Evolutionary conservation across 2,888 invertebrate genomes (phyloP).

Genomic region (Polydrusus tereticollis): DNA sequence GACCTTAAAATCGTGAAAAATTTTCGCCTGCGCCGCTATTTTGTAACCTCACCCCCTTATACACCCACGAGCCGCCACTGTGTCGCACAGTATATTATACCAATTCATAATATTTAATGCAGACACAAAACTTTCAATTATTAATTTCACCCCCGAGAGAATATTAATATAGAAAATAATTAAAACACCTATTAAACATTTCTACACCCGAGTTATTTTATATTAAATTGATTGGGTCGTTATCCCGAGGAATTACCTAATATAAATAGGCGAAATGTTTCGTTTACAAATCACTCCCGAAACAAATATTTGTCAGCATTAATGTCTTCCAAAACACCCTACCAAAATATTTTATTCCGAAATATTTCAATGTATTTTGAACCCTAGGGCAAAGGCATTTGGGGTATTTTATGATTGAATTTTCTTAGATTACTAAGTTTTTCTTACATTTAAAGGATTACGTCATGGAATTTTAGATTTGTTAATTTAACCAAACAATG

Average conservation of each 20-base stretch:
- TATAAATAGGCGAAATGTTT: background rate
- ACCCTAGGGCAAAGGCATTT: background rate
- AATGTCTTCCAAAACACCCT: background rate
- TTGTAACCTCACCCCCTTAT: too few relatives aligned
- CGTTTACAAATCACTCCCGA: conserved; percentile 2
- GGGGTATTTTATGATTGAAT: background rate
- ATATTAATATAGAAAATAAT: background rate
- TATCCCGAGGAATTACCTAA: background rate
- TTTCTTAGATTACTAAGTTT: background rate
- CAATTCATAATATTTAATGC: too few relatives aligned
- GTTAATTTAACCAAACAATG: too few relatives aligned
- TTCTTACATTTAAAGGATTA: too few relatives aligned
- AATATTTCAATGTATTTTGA: background rate
- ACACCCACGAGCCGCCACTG: too few relatives aligned
- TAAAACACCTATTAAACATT: background rate
- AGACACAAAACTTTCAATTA: background rate
- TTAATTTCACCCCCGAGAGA: background rate
- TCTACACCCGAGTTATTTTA: background rate
- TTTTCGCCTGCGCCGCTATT: too few relatives aligned
- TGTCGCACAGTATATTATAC: too few relatives aligned
- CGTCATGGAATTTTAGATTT: too few relatives aligned
- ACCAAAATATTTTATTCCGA: background rate
- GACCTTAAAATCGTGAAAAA: too few relatives aligned
- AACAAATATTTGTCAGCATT: conserved; percentile 10
- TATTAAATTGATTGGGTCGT: background rate